Conservation (phyloP, 1,140 invertebrate genomes). For the Oncopodura yosiiana region DNA sequence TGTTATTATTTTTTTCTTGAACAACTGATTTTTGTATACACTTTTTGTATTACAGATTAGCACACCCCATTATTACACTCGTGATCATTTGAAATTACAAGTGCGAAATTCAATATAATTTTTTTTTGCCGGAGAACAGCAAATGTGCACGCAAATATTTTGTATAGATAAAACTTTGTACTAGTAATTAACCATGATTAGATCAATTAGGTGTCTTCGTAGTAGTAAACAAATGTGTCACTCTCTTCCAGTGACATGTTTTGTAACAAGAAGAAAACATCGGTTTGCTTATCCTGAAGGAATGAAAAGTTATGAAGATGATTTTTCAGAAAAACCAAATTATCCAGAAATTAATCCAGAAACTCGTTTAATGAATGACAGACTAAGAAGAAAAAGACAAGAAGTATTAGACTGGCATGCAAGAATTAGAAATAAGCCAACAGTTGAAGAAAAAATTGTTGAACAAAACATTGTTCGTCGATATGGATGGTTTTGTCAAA, state of each 20-base stretch:
- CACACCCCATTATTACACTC: too few species aligned
- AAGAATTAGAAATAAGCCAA: slow-evolving; percentile 52
- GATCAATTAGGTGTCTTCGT: too few species aligned
- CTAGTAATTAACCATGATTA: too few species aligned
- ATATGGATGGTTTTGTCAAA: slow-evolving; percentile 59
- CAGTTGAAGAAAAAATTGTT: slow-evolving; percentile 70
- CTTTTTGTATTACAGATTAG: too few species aligned
- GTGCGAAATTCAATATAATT: too few species aligned
- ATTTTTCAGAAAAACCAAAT: slow-evolving; percentile 29
- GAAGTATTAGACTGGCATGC: slow-evolving; percentile 45
- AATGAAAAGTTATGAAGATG: slow-evolving; percentile 18
- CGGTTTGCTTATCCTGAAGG: slow-evolving; percentile 25
- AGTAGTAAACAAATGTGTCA: too few species aligned
- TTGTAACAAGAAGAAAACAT: not conserved
- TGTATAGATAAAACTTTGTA: too few species aligned
- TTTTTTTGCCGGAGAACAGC: too few species aligned
- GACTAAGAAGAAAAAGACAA: slow-evolving; percentile 39
- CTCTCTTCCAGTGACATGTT: not conserved
- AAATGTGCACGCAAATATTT: too few species aligned
- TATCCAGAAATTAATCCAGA: slow-evolving; percentile 60
- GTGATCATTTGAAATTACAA: too few species aligned
- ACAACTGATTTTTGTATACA: too few species aligned
- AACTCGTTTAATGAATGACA: slow-evolving; percentile 47
- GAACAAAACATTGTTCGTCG: slow-evolving; percentile 61
- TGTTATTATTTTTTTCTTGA: too few species aligned